Conservation (phyloP, 2,797 vertebrate genomes). For the Fistularia commersonii region DNA sequence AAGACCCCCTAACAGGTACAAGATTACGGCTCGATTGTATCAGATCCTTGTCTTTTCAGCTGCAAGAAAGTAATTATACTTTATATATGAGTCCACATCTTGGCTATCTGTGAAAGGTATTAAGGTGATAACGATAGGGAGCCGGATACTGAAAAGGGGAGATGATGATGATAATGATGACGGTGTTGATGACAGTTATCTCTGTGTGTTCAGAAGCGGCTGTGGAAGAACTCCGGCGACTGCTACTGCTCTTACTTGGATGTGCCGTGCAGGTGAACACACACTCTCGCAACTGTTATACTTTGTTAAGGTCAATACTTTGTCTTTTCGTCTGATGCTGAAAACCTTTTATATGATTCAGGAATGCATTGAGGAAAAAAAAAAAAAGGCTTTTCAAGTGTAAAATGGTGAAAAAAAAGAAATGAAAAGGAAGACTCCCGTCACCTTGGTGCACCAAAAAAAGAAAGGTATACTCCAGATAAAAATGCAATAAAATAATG, state of each 20-base stretch:
- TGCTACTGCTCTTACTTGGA: slow-evolving; percentile 83
- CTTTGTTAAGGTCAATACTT: too few relatives aligned
- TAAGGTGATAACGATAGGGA: slow-evolving; percentile 54
- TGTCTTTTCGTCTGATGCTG: too few relatives aligned
- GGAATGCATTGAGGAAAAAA: too few relatives aligned
- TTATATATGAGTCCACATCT: slow-evolving; percentile 47
- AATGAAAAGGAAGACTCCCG: too few relatives aligned
- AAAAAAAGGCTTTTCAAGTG: too few relatives aligned
- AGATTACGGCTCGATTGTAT: slow-evolving; percentile 52
- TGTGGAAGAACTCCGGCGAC: slow-evolving; percentile 78
- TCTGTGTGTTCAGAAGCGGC: slow-evolving; percentile 79
- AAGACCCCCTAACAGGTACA: slow-evolving; percentile 87
- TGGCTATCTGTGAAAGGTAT: slow-evolving; percentile 51
- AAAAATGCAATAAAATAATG: too few relatives aligned
- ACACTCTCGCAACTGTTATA: not conserved
- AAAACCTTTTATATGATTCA: too few relatives aligned
- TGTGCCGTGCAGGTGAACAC: slow-evolving; percentile 86
- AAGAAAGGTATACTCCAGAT: too few relatives aligned
- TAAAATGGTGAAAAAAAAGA: too few relatives aligned
- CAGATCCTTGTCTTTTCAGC: slow-evolving; percentile 35
- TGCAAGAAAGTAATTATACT: slow-evolving; percentile 52
- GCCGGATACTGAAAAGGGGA: slow-evolving; percentile 17
- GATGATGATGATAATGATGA: slow-evolving; percentile 44
- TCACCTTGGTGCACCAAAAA: too few relatives aligned
- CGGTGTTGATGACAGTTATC: slow-evolving; percentile 50